These are phyloP conservation scores for Megalops cyprinoides DNA, from an alignment of 2,797 vertebrate genomes.

Conservation along the genomic window DNA sequence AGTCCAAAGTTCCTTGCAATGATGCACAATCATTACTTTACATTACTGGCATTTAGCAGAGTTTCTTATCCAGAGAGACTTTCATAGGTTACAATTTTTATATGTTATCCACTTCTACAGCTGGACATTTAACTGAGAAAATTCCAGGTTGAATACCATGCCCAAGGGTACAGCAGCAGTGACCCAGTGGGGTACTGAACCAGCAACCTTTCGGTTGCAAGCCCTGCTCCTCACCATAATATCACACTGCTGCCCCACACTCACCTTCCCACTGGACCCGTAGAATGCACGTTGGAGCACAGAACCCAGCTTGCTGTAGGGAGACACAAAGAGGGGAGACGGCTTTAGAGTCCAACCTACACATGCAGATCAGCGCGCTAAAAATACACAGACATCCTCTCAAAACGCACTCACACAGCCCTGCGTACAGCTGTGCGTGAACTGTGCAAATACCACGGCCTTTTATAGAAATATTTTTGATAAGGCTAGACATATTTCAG, in stretches of 20 bases:
- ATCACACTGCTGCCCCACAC: too few relatives aligned
- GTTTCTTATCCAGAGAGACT: too few relatives aligned
- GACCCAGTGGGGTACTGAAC: too few relatives aligned
- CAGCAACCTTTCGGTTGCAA: too few relatives aligned
- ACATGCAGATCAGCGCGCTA: conserved; percentile 30
- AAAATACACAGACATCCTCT: too few relatives aligned
- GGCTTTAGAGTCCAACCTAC: conserved; percentile 24
- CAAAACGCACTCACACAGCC: not conserved
- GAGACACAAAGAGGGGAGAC: conserved; percentile 30
- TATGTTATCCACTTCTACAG: too few relatives aligned
- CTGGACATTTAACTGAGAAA: too few relatives aligned
- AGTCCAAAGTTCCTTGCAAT: not conserved
- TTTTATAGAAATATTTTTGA: not conserved
- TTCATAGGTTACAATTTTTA: too few relatives aligned
- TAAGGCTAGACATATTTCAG: not conserved
- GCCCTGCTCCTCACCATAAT: too few relatives aligned
- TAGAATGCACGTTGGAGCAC: conserved; percentile 84
- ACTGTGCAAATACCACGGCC: not conserved
- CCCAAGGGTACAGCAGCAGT: too few relatives aligned
- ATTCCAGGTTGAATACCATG: too few relatives aligned
- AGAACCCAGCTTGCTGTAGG: conserved; percentile 80
- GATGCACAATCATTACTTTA: not conserved
- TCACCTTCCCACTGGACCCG: conserved; percentile 80
- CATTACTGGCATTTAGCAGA: too few relatives aligned
- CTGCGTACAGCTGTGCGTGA: not conserved